Evolutionary conservation across 2,888 invertebrate species (phyloP), one percentile per base, ranked within the genome.

Genomic region (Athalia circularis): DNA sequence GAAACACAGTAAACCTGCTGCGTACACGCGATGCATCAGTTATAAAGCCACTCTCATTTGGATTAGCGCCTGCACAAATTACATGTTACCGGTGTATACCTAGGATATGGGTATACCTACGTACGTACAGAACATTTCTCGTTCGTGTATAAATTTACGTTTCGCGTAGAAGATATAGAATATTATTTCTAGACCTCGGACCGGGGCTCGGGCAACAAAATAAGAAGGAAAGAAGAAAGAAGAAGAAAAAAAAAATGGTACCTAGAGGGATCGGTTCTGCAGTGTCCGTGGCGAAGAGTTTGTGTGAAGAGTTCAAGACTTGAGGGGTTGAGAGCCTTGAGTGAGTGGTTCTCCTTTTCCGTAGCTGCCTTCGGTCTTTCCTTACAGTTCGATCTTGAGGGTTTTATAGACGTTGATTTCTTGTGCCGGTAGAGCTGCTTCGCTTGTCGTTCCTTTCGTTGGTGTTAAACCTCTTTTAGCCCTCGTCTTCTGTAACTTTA

Each of bases 1-100:
- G 75, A 75, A 64, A 75, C 52, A 29, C 29, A 64, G 62, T 62
- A 62, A 75, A 75, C 64, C 75, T 52, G 52, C 61, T 62, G 59
- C 47, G 54, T 50, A 57, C 59, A 61, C 47, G 8, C 45, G 29
- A 15, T 59, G 62, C 75, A 62, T 75, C 75, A 48, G 75, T 75
- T 75, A 43, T 64, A 62, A 75, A 64, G 75, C 75, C 62, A 64
- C 75, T 75, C 64, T 75, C 61, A 62, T 75, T 75, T 75, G 75
- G 75, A 50, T 75, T 75, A 61, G 75, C 62, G 5, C n/a, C 54
- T 54, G 54, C 29, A 29, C 29, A 29, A 29, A 29, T 29, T 54
- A 54, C n/a, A 54, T 54, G 9, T 11, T 54, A n/a, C 54, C 54
- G 9, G 54, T 29, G 29, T 29, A 29, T 29, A 29, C 29, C 29